These are phyloP conservation scores for Synergus itoensis DNA, from an alignment of 2,888 invertebrate species.

Conservation along the genomic window DNA sequence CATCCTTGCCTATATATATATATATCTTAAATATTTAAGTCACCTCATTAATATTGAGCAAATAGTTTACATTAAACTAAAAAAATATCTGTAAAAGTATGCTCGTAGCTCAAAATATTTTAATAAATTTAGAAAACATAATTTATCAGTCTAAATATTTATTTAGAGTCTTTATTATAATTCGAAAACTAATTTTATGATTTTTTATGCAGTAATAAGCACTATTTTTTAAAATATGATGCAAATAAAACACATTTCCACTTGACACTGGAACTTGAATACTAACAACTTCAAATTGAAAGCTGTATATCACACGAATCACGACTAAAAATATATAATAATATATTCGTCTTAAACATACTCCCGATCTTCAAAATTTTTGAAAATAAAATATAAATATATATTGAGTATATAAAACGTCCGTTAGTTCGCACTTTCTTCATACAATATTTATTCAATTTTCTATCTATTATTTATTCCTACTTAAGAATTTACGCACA, in stretches of 20 bases:
- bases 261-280: neutral
- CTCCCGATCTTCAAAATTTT: neutral
- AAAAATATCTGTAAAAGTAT: constrained; percentile 10
- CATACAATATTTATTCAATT: neutral
- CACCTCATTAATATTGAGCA: constrained; percentile 27
- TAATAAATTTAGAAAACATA: neutral
- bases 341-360: neutral
- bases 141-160: constrained; percentile 23
- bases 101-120: neutral
- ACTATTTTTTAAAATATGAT: neutral
- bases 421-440: neutral
- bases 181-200: neutral
- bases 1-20: neutral
- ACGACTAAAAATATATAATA: constrained; percentile 1
- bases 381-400: neutral
- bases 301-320: constrained; percentile 7
- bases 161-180: neutral
- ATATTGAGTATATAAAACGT: neutral
- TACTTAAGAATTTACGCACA: neutral
- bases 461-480: neutral
- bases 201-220: too few relatives aligned
- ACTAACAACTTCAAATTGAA: neutral
- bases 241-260: constrained; percentile 15
- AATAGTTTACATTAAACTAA: constrained; percentile 11
- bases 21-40: constrained; percentile 1